Percentiles rank a stretch among this genome's conserved stretches.
phyloP scores from a whole-genome alignment of 2,888 invertebrate genomes.

The Epiblema foenella region DNA sequence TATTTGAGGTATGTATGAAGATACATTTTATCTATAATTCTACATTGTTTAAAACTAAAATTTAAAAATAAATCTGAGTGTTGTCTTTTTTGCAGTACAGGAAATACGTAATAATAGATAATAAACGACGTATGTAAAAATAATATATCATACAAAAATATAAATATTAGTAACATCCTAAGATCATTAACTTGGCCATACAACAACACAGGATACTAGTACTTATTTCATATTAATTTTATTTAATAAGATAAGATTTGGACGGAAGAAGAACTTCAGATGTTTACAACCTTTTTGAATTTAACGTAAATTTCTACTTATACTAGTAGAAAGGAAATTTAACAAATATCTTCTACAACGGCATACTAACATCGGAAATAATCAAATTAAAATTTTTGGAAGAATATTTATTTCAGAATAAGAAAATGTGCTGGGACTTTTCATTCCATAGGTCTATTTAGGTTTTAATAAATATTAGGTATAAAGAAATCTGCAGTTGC shows the following conservation, averaged over 20 bases:
- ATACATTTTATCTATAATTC: too few relatives aligned
- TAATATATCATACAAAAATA: neutral
- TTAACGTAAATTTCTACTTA: too few relatives aligned
- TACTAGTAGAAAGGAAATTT: neutral
- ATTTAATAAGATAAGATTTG: neutral
- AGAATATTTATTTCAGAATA: too few relatives aligned
- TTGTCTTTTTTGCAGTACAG: neutral
- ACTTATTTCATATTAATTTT: neutral
- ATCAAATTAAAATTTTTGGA: neutral
- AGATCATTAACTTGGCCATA: neutral
- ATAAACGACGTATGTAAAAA: too few relatives aligned
- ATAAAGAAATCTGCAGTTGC: too few relatives aligned
- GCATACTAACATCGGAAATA: neutral
- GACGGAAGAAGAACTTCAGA: neutral
- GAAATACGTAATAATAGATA: too few relatives aligned
- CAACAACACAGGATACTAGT: neutral
- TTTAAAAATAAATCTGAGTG: too few relatives aligned
- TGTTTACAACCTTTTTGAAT: neutral
- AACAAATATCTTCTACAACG: neutral
- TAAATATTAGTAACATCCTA: neutral
- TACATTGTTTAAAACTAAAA: too few relatives aligned
- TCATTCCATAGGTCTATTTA: too few relatives aligned
- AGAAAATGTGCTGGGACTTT: too few relatives aligned
- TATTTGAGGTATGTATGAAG: neutral
- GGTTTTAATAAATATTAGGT: too few relatives aligned